phyloP scores from a whole-genome alignment of 2,113 vertebrate species.

The Sylvilagus bachmani region DNA sequence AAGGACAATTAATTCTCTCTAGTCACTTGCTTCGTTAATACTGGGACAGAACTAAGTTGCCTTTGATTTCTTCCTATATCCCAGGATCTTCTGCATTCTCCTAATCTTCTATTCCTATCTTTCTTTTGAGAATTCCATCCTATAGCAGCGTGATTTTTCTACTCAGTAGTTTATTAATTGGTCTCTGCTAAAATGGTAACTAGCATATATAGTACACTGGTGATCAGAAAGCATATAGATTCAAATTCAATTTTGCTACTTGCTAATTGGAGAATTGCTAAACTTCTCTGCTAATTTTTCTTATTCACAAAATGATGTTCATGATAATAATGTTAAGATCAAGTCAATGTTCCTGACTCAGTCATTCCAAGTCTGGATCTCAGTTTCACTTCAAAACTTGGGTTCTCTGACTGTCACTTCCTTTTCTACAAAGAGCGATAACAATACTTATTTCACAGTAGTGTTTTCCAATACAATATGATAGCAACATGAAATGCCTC shows the following conservation, averaged over 20 bases:
- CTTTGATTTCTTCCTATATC: not conserved
- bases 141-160: not conserved
- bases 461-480: not conserved
- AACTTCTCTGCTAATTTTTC: not conserved
- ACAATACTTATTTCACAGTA: not conserved
- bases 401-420: not conserved
- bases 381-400: not conserved
- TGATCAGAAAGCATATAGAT: not conserved
- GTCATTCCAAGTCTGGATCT: not conserved
- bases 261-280: not conserved
- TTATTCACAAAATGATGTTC: not conserved
- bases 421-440: not conserved
- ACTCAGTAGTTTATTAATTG: not conserved
- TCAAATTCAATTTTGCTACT: not conserved
- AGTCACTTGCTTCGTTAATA: not conserved
- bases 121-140: not conserved
- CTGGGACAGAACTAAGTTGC: not conserved
- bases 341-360: conserved; percentile 9
- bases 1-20: conserved; percentile 4
- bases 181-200: not conserved
- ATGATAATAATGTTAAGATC: not conserved
- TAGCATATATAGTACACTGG: not conserved
- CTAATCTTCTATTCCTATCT: too few species aligned
- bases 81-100: not conserved
- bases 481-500: not conserved